Base-by-base conservation (phyloP, 2,888 invertebrate species). In the Sphecodes monilicornis region DNA sequence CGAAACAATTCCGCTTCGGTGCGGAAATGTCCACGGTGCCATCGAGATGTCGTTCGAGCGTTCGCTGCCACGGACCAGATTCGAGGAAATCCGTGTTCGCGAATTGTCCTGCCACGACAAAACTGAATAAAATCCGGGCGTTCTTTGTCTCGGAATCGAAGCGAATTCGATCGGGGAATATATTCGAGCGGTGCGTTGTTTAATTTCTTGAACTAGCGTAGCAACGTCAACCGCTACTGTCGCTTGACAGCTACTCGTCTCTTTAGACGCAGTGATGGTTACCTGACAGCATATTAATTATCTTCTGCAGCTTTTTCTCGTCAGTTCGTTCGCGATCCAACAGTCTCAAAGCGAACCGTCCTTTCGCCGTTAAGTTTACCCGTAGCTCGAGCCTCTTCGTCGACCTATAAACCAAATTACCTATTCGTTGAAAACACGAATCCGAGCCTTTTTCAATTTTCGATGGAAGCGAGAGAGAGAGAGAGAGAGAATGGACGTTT, bases 271-370 rank as follows among this genome's bases (percentile, higher is more conserved):
- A 43, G 26, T 11, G 79, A 78, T 82, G 76, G 74, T 76, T 85
- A 80, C 64, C 66, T 60, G 39, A 54, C 54, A 16, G 69, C 50
- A 36, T 86, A 84, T 84, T 84, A 84, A 86, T 87, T 82, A 80
- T 76, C 73, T 70, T 64, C n/a, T 13, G 39, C 64, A 64, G 72
- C 60, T 82, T 82, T 84, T 78, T 43, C 72, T 86, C 69, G 50
- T 79, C 64, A 69, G 41, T 77, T 82, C 71, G 60, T 46, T 64
- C 46, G 66, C 36, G 46, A 80, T 73, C 32, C 77, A 81, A 86
- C 79, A 79, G 81, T 77, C 22, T 18, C 26, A 10, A 36, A 46
- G 13, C 69, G 60, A 73, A 41, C 41, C 80, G n/a, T 68, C 22
- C 66, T 29, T 70, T 66, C n/a, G 26, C 32, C 29, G 50, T 66